Evolutionary conservation across 2,888 invertebrate genomes (phyloP).

Genomic region (Priocnemis perturbator): DNA sequence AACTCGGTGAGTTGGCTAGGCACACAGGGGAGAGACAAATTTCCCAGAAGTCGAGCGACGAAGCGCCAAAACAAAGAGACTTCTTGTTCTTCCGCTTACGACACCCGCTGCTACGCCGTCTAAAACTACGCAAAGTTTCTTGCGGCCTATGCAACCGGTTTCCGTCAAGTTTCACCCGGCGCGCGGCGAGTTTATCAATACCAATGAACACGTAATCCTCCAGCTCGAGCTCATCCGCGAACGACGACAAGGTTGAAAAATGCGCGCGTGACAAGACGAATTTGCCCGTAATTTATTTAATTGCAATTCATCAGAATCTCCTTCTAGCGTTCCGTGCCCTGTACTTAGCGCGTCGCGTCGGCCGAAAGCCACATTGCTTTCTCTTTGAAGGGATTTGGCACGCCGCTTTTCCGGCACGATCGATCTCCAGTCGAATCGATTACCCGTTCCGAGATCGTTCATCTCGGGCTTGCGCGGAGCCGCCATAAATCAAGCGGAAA

Average conservation of each 20-base stretch:
- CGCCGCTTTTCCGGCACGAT: slow-evolving; percentile 51
- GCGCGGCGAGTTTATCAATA: slow-evolving; percentile 35
- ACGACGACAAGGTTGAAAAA: too few relatives aligned
- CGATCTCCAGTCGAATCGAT: slow-evolving; percentile 50
- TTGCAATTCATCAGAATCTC: slow-evolving; percentile 41
- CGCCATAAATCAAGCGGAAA: slow-evolving; percentile 51
- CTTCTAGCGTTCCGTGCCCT: background rate
- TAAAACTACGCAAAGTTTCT: slow-evolving; percentile 19
- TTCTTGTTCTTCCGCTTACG: slow-evolving; percentile 43
- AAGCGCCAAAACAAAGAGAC: slow-evolving; percentile 45
- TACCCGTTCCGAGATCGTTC: slow-evolving; percentile 38
- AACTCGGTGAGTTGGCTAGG: slow-evolving; percentile 12
- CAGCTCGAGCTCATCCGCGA: too few relatives aligned
- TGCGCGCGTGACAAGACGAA: background rate
- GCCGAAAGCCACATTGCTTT: slow-evolving; percentile 21
- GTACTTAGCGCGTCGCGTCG: too few relatives aligned
- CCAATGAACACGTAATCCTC: slow-evolving; percentile 7
- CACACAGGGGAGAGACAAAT: slow-evolving; percentile 34
- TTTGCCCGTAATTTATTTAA: slow-evolving; percentile 35
- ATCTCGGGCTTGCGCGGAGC: slow-evolving; percentile 34
- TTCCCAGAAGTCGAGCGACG: slow-evolving; percentile 45
- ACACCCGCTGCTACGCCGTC: slow-evolving; percentile 2
- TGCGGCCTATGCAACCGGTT: slow-evolving; percentile 40
- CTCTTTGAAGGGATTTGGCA: slow-evolving; percentile 35
- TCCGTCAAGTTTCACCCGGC: slow-evolving; percentile 33